Percentiles rank a stretch among this genome's conserved stretches.
Evolutionary conservation across 2,113 vertebrate species (phyloP).

Genomic region (Eclectus roratus): DNA sequence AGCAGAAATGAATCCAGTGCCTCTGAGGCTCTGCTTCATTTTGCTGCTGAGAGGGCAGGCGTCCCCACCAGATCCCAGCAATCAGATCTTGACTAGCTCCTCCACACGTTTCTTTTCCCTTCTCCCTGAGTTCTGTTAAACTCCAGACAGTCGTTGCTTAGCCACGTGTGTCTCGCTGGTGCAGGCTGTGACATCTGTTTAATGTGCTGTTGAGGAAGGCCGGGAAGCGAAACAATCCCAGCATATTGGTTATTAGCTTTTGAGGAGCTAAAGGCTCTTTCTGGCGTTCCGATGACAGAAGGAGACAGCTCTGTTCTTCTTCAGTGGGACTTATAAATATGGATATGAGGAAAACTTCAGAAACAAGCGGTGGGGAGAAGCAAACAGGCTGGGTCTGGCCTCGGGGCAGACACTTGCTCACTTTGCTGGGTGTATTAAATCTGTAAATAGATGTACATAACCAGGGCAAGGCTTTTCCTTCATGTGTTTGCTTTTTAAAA

Average conservation of each 20-base stretch:
- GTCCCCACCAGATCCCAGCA: not conserved
- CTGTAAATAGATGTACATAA: not conserved
- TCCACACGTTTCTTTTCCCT: not conserved
- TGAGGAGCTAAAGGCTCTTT: not conserved
- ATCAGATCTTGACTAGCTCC: not conserved
- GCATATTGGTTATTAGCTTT: not conserved
- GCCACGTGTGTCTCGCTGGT: not conserved
- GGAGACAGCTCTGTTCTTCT: not conserved
- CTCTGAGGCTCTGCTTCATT: not conserved
- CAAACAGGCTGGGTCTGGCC: not conserved
- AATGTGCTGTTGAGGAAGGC: not conserved
- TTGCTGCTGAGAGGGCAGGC: not conserved
- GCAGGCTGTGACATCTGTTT: not conserved
- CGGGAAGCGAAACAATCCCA: not conserved
- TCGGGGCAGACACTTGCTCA: fast-evolving
- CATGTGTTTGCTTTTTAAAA: not conserved
- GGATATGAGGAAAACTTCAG: not conserved
- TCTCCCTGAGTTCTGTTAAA: not conserved
- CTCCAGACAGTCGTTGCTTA: not conserved
- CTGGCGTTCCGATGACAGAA: not conserved
- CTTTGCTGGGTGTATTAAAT: not conserved
- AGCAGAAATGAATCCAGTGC: not conserved
- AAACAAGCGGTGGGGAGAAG: not conserved
- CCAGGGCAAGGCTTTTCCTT: not conserved
- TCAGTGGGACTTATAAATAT: not conserved